phyloP scores from a whole-genome alignment of 1,140 invertebrate genomes.

The Lycorma delicatula region DNA sequence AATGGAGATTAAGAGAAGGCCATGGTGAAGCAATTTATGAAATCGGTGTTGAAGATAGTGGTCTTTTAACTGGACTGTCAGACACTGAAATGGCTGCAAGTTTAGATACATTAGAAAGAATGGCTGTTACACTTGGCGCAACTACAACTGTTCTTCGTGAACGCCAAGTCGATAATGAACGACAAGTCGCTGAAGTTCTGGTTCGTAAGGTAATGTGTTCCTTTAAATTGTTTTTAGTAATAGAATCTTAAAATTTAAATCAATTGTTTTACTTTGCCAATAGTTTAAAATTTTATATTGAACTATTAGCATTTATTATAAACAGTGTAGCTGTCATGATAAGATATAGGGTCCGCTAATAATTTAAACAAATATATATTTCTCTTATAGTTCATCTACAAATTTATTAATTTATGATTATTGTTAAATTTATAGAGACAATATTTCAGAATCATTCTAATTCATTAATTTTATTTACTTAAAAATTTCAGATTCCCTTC shows the following conservation, averaged over 20 bases:
- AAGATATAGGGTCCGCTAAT: background rate
- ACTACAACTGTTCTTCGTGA: constrained; percentile 62
- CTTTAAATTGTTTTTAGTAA: background rate
- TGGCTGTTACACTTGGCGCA: constrained; percentile 78
- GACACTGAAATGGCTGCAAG: constrained; percentile 73
- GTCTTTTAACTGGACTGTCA: constrained; percentile 60
- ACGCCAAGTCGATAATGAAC: constrained; percentile 39
- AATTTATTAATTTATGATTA: too few relatives aligned
- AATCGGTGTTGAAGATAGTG: constrained; percentile 91
- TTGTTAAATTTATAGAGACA: too few relatives aligned
- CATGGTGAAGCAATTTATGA: constrained; percentile 94
- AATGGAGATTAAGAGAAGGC: constrained; percentile 79
- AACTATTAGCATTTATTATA: too few relatives aligned
- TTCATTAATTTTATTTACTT: too few relatives aligned
- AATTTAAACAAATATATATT: too few relatives aligned
- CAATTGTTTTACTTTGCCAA: background rate
- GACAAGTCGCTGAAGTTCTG: constrained; percentile 73
- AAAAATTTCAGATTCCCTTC: too few relatives aligned
- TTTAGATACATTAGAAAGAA: constrained; percentile 68
- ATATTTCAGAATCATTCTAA: too few relatives aligned
- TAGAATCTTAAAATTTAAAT: background rate
- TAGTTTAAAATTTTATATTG: background rate
- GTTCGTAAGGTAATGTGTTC: constrained; percentile 79
- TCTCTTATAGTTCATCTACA: too few relatives aligned
- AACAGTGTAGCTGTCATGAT: background rate